These are phyloP conservation scores for Uria aalge DNA, from an alignment of 2,113 vertebrate genomes.

Conservation along the genomic window DNA sequence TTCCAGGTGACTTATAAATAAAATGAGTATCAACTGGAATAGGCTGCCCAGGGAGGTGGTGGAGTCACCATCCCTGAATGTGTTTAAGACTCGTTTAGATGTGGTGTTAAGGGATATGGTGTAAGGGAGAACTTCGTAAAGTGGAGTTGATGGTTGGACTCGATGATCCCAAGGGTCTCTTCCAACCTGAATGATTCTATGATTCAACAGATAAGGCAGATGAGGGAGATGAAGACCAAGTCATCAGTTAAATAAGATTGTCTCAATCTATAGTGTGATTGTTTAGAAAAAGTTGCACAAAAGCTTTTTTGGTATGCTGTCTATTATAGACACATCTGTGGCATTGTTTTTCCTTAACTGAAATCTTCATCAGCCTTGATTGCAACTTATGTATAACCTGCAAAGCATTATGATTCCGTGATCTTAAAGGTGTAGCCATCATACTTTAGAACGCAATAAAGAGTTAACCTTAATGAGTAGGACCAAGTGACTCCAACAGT, in stretches of 20 bases:
- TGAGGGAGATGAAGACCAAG: neutral
- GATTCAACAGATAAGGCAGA: neutral
- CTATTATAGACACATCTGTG: neutral
- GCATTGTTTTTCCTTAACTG: constrained; percentile 45
- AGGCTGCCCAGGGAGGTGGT: no score
- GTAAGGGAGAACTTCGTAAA: no score
- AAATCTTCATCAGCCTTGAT: constrained; percentile 35
- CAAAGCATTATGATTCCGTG: constrained; percentile 26
- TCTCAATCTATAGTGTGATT: neutral
- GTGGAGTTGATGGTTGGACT: no score
- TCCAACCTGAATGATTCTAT: no score
- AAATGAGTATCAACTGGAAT: neutral
- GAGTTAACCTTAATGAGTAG: neutral
- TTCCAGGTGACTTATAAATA: neutral
- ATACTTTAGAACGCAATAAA: neutral
- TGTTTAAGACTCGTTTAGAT: no score
- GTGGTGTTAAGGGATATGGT: no score
- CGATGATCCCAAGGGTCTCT: no score
- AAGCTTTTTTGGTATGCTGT: constrained; percentile 1
- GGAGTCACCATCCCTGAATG: no score
- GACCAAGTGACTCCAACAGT: neutral
- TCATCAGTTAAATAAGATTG: neutral
- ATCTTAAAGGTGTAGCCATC: neutral
- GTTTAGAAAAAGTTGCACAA: neutral
- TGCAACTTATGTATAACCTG: neutral